A percentile compares a stretch with the other conserved stretches of the same genome.
These are phyloP conservation scores for Rhineura floridana DNA, from an alignment of 2,113 vertebrate genomes.

Conservation along the genomic window DNA sequence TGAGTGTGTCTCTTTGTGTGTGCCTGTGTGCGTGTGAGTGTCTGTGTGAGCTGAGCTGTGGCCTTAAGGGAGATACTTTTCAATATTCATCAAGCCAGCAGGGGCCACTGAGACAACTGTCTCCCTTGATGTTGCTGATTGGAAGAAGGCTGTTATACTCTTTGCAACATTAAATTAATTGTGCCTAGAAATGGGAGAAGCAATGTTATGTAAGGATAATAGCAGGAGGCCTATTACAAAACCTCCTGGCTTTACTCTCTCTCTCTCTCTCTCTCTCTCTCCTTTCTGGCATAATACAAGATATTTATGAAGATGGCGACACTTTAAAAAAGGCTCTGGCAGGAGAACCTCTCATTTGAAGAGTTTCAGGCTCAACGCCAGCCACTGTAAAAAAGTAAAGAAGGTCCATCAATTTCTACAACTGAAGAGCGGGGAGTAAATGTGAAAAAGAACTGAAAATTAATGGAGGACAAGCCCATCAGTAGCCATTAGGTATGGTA, in stretches of 20 bases:
- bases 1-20: too few species aligned
- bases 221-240: conserved; percentile 13
- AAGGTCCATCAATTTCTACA: background rate
- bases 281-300: background rate
- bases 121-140: conserved; percentile 26
- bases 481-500: background rate
- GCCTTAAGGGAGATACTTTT: conserved; percentile 14
- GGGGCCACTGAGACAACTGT: conserved; percentile 14
- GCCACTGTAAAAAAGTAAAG: background rate
- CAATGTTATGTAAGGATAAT: conserved; percentile 32
- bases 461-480: background rate
- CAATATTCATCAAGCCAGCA: conserved; percentile 37
- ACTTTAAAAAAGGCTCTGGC: background rate
- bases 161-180: conserved; percentile 43
- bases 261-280: background rate
- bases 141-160: conserved; percentile 29
- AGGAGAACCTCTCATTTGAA: background rate
- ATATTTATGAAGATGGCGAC: background rate
- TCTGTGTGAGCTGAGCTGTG: background rate
- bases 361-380: background rate
- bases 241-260: background rate
- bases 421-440: background rate
- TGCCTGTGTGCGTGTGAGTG: too few species aligned
- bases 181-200: conserved; percentile 30
- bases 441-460: background rate